These are phyloP conservation scores for Pseudorectes ferrugineus DNA, from an alignment of 2,113 vertebrate genomes.

Conservation along the genomic window DNA sequence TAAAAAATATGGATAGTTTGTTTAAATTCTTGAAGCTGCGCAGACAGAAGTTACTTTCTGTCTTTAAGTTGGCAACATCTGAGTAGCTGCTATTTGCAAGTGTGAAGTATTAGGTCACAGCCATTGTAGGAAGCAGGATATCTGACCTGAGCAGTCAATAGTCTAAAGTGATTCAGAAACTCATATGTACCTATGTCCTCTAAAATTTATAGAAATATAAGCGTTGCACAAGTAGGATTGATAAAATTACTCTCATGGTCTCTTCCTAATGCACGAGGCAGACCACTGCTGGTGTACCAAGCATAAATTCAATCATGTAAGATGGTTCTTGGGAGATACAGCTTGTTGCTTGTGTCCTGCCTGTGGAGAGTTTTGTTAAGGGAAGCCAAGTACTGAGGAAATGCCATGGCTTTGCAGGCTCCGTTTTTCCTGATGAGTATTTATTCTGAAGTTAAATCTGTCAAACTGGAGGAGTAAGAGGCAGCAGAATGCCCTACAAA, in stretches of 20 bases:
- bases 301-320: background rate
- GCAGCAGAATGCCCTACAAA: background rate
- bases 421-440: background rate
- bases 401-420: background rate
- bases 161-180: background rate
- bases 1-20: background rate
- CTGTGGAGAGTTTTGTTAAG: background rate
- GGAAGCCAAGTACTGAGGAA: background rate
- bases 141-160: background rate
- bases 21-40: background rate
- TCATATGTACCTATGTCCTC: background rate
- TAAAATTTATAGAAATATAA: background rate
- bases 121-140: background rate
- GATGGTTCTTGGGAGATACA: background rate
- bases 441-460: background rate
- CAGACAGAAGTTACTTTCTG: background rate
- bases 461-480: background rate
- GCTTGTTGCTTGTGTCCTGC: background rate
- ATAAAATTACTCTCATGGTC: background rate
- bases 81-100: background rate
- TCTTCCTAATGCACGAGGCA: background rate
- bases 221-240: background rate
- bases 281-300: background rate
- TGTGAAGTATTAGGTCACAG: background rate
- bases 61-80: background rate